Base-by-base conservation (phyloP, 1,140 invertebrate genomes). In the Bombus waltoni region DNA sequence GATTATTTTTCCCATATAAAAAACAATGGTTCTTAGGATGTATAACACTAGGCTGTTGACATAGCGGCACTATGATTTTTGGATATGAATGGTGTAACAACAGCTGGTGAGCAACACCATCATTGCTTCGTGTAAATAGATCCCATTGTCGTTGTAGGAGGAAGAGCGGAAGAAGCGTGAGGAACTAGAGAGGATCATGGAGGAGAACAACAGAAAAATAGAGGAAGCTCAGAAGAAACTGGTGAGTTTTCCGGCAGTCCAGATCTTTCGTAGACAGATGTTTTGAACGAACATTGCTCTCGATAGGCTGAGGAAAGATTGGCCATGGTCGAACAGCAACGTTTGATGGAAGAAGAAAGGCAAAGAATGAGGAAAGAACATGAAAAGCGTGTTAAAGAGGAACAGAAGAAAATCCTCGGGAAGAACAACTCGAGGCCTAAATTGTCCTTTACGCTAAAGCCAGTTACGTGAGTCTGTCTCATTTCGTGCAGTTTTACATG, bases 401-500 rank as follows among this genome's bases (percentile, higher is more conserved):
- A 99, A 95, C 99, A 99, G 95, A 99, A 98, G 95, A 98, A 98
- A 94, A 99, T 99, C 91, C 96, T 99, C 90, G 98, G 99, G 91
- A 99, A 99, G 96, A 99, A 99, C 95, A 99, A 99, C 96, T 98
- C 98, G 85, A 96, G 99, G 95, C 98, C 98, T 79, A 98, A 99
- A 96, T 96, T 99, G 88, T 99, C 98, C 89, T 99, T 99, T 96
- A 97, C 97, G 87, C 95, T 99, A 88, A 98, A 98, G 95, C 97
- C 97, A 89, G 96, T 97, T 92, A 97, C 96, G 96, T 97, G 96
- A 97, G 94, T 95, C 88, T 92, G 91, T 89, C 90, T 93, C 88
- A 93, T 93, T 94, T 91, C 93, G 92, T 92, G 90, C 93, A 93
- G 90, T 91, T 92, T 91, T 92, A 93, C 88, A 91, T 95, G 93